Percentiles rank a stretch among this genome's conserved stretches.
These are phyloP conservation scores for Sphaeridia pumilis DNA, from an alignment of 2,888 invertebrate species.

Conservation along the genomic window DNA sequence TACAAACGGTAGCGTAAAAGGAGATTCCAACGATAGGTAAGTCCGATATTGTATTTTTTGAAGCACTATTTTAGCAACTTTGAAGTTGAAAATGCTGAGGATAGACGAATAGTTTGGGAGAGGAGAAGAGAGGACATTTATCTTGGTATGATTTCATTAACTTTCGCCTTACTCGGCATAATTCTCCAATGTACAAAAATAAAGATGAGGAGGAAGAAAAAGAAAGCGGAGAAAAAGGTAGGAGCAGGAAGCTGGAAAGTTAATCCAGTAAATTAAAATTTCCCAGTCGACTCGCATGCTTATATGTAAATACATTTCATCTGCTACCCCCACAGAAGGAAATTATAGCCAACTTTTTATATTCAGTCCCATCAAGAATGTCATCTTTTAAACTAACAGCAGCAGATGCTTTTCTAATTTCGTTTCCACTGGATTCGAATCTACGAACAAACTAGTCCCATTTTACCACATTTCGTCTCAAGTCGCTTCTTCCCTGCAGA, in stretches of 20 bases:
- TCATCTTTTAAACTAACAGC: background rate
- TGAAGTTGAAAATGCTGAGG: too few species aligned
- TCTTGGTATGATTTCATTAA: background rate
- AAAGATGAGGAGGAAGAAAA: background rate
- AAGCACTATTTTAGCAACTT: too few species aligned
- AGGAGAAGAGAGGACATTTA: background rate
- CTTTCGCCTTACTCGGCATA: too few species aligned
- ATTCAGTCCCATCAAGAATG: background rate
- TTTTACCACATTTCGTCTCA: too few species aligned
- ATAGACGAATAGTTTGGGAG: background rate
- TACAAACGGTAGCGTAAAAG: slow-evolving; percentile 35
- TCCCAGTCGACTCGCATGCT: too few species aligned
- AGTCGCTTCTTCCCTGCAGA: too few species aligned
- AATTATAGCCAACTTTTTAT: background rate
- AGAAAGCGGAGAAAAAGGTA: background rate
- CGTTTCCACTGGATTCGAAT: background rate
- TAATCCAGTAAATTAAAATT: background rate
- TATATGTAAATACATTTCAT: background rate
- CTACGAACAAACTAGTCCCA: too few species aligned
- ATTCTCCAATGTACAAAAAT: background rate
- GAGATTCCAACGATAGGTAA: slow-evolving; percentile 36
- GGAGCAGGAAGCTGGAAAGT: background rate
- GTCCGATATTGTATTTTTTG: slow-evolving; percentile 14
- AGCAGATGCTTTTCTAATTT: background rate
- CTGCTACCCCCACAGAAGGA: background rate